Evolutionary conservation across 2,888 invertebrate species (phyloP).

Genomic region (Eristalis pertinax): DNA sequence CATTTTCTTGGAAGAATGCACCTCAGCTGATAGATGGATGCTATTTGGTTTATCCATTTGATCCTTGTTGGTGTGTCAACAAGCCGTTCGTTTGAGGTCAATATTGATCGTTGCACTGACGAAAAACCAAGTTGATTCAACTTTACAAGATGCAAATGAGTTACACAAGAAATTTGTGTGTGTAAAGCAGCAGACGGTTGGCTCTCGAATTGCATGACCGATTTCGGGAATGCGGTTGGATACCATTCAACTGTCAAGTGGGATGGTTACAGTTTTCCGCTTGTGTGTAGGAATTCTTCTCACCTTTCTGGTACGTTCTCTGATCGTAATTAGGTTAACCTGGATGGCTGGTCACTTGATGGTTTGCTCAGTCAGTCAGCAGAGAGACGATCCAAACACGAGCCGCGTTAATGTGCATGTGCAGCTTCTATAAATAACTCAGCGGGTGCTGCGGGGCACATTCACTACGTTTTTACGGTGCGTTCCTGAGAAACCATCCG

Average conservation of each 20-base stretch:
- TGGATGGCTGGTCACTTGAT: conserved; percentile 24
- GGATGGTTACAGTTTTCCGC: conserved; percentile 13
- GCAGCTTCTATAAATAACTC: conserved; percentile 32
- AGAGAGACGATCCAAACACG: neutral
- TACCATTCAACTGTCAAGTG: conserved; percentile 9
- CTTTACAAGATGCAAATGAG: conserved; percentile 55
- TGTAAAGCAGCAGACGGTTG: neutral
- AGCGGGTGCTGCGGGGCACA: neutral
- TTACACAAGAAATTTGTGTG: conserved; percentile 16
- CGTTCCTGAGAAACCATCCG: conserved; percentile 19
- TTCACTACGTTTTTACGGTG: neutral
- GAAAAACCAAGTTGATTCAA: neutral
- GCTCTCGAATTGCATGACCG: conserved; percentile 43
- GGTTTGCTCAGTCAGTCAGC: neutral
- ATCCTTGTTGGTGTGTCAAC: conserved; percentile 42
- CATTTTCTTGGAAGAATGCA: conserved; percentile 34
- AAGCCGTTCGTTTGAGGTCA: conserved; percentile 22
- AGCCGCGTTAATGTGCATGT: conserved; percentile 13
- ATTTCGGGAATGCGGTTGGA: conserved; percentile 18
- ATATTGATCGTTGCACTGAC: conserved; percentile 26
- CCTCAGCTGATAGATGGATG: neutral
- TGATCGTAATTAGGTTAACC: conserved; percentile 59
- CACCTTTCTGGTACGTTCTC: conserved; percentile 6
- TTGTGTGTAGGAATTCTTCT: conserved; percentile 4
- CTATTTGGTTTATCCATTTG: conserved; percentile 52